Conservation (phyloP, 2,113 vertebrate species). For the Campylorhamphus procurvoides region DNA sequence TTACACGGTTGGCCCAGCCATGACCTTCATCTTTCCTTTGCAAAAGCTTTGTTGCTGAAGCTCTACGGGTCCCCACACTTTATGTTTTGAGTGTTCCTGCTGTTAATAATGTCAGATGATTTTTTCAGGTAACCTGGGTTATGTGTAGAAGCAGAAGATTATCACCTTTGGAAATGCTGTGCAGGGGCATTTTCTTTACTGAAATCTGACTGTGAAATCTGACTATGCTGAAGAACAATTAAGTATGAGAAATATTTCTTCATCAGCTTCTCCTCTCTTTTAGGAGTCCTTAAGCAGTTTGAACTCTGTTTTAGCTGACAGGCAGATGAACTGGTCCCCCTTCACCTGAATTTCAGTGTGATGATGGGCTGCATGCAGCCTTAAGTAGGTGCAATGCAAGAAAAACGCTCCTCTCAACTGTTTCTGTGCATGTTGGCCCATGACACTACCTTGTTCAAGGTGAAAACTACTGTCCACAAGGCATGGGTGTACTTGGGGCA, state of each 20-base stretch:
- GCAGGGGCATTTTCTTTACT: not conserved
- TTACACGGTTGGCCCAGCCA: not conserved
- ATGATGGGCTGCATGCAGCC: not conserved
- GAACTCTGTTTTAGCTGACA: not conserved
- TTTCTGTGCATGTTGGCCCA: accelerated
- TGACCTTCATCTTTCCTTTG: not conserved
- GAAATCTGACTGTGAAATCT: not conserved
- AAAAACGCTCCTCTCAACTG: not conserved
- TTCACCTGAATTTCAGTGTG: not conserved
- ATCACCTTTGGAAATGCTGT: not conserved
- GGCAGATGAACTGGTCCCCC: not conserved
- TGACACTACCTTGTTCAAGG: not conserved
- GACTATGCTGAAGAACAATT: not conserved
- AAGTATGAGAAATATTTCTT: not conserved
- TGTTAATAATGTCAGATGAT: not conserved
- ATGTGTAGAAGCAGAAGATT: not conserved
- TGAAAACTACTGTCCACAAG: not conserved
- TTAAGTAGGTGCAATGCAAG: not conserved
- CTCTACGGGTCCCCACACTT: not conserved
- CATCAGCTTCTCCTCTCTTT: not conserved
- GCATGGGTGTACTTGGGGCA: not conserved
- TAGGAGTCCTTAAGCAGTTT: not conserved
- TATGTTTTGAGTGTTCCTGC: not conserved
- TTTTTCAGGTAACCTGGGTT: not conserved
- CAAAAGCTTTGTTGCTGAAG: not conserved